phyloP scores from a whole-genome alignment of 2,797 vertebrate species.

The Takifugu rubripes region DNA sequence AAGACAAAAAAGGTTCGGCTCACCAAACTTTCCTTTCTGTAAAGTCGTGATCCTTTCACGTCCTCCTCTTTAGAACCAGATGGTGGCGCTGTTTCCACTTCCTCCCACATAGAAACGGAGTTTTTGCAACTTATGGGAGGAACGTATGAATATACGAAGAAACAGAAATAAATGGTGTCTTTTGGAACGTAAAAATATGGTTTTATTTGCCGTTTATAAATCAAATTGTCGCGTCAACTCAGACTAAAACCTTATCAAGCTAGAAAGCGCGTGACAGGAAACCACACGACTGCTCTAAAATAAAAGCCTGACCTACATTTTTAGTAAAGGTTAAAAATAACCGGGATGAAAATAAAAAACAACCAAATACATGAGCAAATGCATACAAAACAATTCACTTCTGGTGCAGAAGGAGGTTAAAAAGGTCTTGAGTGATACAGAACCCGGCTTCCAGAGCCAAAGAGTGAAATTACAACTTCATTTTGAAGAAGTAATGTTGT shows the following conservation, averaged over 20 bases:
- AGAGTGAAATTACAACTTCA: no score
- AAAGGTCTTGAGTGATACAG: no score
- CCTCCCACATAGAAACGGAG: no score
- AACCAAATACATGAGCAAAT: no score
- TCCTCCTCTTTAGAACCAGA: constrained; percentile 14
- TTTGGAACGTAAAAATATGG: neutral
- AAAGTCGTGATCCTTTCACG: constrained; percentile 1
- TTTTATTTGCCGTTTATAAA: neutral
- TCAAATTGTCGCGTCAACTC: constrained; percentile 6
- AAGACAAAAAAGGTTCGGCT: constrained; percentile 1
- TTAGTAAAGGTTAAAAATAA: neutral
- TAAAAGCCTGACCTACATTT: neutral
- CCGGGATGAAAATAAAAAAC: neutral
- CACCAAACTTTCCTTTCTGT: neutral
- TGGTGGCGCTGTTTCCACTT: constrained; percentile 45
- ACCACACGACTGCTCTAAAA: neutral
- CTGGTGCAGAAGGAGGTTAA: no score
- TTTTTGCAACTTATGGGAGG: no score
- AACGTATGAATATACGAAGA: neutral
- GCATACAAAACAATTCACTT: no score
- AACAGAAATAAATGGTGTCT: neutral
- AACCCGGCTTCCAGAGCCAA: no score
- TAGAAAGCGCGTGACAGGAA: constrained; percentile 9
- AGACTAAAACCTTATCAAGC: neutral
- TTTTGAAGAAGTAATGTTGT: no score